These are phyloP conservation scores for Torymus aiolomorphi DNA, from an alignment of 2,888 invertebrate genomes.

Conservation along the genomic window DNA sequence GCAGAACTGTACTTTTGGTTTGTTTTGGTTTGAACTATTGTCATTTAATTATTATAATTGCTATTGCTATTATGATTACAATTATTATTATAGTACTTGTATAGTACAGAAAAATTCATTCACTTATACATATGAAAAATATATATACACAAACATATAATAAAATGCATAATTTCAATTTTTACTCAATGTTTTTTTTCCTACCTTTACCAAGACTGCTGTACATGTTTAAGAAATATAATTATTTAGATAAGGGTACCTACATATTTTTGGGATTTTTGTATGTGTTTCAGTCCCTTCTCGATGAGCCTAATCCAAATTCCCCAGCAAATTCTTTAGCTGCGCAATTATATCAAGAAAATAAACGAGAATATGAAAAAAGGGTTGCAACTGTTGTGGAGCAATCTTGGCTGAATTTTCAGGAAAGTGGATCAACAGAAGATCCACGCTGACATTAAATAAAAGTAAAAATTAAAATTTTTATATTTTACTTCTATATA, in stretches of 20 bases:
- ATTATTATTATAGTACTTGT: constrained; percentile 55
- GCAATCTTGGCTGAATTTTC: constrained; percentile 79
- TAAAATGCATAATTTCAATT: constrained; percentile 71
- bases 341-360: constrained; percentile 82
- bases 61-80: constrained; percentile 51
- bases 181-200: constrained; percentile 61
- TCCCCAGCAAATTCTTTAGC: constrained; percentile 83
- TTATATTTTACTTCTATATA: no score
- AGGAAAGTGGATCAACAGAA: constrained; percentile 73
- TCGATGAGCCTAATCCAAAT: constrained; percentile 84
- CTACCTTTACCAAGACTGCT: constrained; percentile 21
- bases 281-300: constrained; percentile 78
- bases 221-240: not conserved
- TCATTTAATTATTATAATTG: constrained; percentile 53
- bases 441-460: constrained; percentile 73
- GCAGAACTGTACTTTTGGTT: constrained; percentile 51
- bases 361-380: constrained; percentile 82
- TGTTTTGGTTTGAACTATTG: constrained; percentile 54
- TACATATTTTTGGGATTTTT: constrained; percentile 16
- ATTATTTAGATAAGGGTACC: not conserved
- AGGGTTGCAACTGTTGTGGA: constrained; percentile 82
- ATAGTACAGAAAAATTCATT: constrained; percentile 57
- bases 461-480: constrained; percentile 30
- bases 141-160: constrained; percentile 64
- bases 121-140: constrained; percentile 61